Base-by-base conservation (phyloP, 2,113 vertebrate species). In the Chloropsis cyanopogon region DNA sequence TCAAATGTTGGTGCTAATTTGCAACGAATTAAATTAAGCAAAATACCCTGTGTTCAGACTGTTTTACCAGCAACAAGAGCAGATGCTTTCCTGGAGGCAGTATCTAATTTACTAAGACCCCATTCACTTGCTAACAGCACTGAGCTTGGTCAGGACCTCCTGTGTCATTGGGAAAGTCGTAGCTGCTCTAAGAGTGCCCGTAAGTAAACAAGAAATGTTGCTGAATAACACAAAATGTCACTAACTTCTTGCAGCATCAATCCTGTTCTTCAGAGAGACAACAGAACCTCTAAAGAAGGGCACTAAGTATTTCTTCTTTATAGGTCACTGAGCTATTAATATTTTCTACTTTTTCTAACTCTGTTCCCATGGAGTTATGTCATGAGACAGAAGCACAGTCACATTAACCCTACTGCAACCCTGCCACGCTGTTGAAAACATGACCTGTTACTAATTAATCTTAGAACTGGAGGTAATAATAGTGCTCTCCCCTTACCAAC, bases 361-460 rank as follows among this genome's bases (percentile, higher is more conserved):
- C 54, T 82, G 37, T 86, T 92, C 66, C 46, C 63, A 46, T 12
- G 47, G 46, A 82, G 35, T 64, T 79, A 23, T 49, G 63, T 26
- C 71, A 73, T 4, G 7, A 90, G 72, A 64, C 70, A 86, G 22
- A 85, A 42, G 47, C 28, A 39, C 21, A 86, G 71, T 7, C 49
- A 64, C n/a, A 71, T 68, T 81, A 95, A 86, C 76, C 82, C 68
- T 16, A 49, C 7, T 53, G 80, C 60, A 93, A 46, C 64, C 56
- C 71, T 75, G 64, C 60, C 79, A 56, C 14, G 70, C 16, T 0
- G 0, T 16, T 59, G 59, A 82, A 89, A 92, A 64, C 16, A 24
- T 46, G 60, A 39, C 76, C 68, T 52, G 8, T 77, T 56, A 71
- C 82, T 75, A 95, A 95, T 94, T 95, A 88, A 96, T 94, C 90